Conservation (phyloP, 1,140 invertebrate species). For the Steinernema khuongi region DNA sequence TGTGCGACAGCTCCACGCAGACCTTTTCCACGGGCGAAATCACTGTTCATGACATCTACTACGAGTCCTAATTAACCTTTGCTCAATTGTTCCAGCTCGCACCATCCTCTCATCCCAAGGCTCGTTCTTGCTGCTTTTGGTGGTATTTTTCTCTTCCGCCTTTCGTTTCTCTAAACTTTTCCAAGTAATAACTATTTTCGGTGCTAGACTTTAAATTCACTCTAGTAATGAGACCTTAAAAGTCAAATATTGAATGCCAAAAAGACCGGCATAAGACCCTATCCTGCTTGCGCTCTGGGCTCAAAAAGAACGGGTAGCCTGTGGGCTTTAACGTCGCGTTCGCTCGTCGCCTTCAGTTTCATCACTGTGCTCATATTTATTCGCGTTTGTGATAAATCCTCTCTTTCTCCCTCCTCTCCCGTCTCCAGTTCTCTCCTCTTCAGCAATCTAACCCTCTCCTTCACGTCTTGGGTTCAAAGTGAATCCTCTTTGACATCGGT, state of each 20-base stretch:
- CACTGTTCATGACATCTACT: conserved; percentile 52
- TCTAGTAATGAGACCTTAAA: no score
- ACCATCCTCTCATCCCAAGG: not conserved
- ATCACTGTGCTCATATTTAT: conserved; percentile 14
- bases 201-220: not conserved
- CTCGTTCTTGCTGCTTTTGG: conserved; percentile 3
- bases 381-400: conserved; percentile 16
- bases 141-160: not conserved
- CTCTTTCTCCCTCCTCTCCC: no score
- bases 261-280: not conserved
- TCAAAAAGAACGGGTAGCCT: conserved; percentile 14
- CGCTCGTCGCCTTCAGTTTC: conserved; percentile 10
- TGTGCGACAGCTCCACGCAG: conserved; percentile 49
- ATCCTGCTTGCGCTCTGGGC: not conserved
- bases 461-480: not conserved
- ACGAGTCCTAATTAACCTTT: conserved; percentile 39
- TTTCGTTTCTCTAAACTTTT: not conserved
- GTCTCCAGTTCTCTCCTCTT: not conserved
- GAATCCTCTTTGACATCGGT: not conserved
- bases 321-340: conserved; percentile 14
- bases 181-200: not conserved
- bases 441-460: not conserved
- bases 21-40: conserved; percentile 58
- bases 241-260: not conserved
- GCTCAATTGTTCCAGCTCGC: not conserved